Evolutionary conservation across 2,113 vertebrate species (phyloP).

Genomic region (Neotragus pygmaeus): DNA sequence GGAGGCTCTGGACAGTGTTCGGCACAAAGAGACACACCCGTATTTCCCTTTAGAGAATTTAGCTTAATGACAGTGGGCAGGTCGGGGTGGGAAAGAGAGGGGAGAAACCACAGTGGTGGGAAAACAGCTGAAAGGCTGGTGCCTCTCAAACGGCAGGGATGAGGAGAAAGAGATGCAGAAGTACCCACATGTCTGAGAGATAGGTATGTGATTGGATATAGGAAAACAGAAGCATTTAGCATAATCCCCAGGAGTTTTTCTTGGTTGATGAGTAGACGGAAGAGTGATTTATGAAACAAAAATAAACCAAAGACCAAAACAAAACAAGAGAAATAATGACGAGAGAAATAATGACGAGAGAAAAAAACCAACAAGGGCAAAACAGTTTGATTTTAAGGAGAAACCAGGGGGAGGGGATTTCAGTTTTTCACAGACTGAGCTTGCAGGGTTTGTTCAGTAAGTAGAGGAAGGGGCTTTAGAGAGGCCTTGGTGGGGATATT

Average conservation of each 20-base stretch:
- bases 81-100: neutral
- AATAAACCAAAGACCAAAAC: neutral
- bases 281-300: neutral
- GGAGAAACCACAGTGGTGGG: neutral
- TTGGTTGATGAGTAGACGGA: neutral
- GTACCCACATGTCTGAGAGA: too few relatives aligned
- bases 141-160: neutral
- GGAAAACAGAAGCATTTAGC: neutral
- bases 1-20: neutral
- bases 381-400: neutral
- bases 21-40: accelerated
- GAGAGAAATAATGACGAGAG: neutral
- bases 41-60: neutral
- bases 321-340: neutral
- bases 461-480: neutral
- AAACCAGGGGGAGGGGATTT: neutral
- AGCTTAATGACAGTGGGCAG: neutral
- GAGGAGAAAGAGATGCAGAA: neutral
- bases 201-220: neutral
- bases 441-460: neutral
- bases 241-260: neutral
- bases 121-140: neutral
- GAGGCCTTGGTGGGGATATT: accelerated
- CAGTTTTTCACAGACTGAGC: neutral
- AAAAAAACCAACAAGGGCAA: neutral